Conservation (phyloP, 1,140 invertebrate genomes). For the Trachelipus rathkii region DNA sequence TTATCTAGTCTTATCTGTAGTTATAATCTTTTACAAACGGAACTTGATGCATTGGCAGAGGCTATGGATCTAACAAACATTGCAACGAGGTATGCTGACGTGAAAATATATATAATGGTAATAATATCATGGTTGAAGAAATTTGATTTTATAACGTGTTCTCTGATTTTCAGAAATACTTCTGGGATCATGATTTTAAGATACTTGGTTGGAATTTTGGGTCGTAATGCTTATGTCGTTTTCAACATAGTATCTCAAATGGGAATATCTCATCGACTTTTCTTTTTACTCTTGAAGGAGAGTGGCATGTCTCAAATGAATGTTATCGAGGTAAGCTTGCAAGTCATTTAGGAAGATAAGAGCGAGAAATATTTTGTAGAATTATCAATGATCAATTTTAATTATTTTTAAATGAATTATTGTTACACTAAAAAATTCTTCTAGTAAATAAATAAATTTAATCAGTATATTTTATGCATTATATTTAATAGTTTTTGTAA, state of each 20-base stretch:
- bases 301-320: constrained; percentile 45
- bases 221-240: constrained; percentile 41
- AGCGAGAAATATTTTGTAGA: no score
- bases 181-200: constrained; percentile 48
- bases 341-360: neutral
- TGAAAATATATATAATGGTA: neutral
- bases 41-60: constrained; percentile 55
- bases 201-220: constrained; percentile 52
- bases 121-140: no score
- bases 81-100: constrained; percentile 27
- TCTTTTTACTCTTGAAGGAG: constrained; percentile 42
- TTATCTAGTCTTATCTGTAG: constrained; percentile 56
- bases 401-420: no score
- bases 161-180: neutral
- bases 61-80: constrained; percentile 45
- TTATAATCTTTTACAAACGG: constrained; percentile 54
- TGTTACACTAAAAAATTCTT: no score
- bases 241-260: constrained; percentile 45
- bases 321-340: constrained; percentile 36
- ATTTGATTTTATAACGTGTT: no score
- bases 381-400: no score
- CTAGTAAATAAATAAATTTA: no score
- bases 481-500: neutral
- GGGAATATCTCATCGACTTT: constrained; percentile 36
- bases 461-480: no score